A percentile compares a stretch with the other conserved stretches of the same genome.
Evolutionary conservation across 2,888 invertebrate species (phyloP).

Genomic region (Drosophila robusta): DNA sequence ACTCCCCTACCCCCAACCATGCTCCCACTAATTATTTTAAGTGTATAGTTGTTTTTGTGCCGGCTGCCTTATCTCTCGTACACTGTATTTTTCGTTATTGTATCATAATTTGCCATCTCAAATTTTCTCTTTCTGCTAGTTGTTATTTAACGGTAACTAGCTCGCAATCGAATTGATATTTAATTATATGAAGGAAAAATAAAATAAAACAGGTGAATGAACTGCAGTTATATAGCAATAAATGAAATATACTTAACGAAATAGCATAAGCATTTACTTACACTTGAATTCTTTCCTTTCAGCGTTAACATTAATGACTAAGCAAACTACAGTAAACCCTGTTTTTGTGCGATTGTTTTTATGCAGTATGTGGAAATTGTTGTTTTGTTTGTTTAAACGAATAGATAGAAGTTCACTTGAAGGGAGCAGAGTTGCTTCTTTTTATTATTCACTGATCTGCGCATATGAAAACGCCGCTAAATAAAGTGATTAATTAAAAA

Average conservation of each 20-base stretch:
- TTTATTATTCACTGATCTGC: too few species aligned
- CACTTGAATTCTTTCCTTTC: neutral
- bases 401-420: too few species aligned
- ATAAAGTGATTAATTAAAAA: too few species aligned
- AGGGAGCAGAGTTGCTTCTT: too few species aligned
- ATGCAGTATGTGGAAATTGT: too few species aligned
- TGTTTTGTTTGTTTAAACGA: too few species aligned
- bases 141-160: conserved; percentile 38
- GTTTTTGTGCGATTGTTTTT: too few species aligned
- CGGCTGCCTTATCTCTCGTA: conserved; percentile 64
- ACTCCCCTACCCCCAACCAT: neutral
- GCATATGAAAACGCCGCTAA: too few species aligned
- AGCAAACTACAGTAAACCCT: neutral
- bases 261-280: neutral
- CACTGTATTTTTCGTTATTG: conserved; percentile 46
- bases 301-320: neutral
- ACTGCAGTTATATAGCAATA: conserved; percentile 53
- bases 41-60: conserved; percentile 60
- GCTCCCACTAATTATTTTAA: conserved; percentile 65
- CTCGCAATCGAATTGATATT: conserved; percentile 46
- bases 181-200: conserved; percentile 1
- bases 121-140: conserved; percentile 32
- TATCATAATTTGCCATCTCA: conserved; percentile 53
- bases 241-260: conserved; percentile 28
- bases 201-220: conserved; percentile 35